These are phyloP conservation scores for Drosophila arizonae DNA, from an alignment of 1,140 invertebrate genomes.

Conservation along the genomic window DNA sequence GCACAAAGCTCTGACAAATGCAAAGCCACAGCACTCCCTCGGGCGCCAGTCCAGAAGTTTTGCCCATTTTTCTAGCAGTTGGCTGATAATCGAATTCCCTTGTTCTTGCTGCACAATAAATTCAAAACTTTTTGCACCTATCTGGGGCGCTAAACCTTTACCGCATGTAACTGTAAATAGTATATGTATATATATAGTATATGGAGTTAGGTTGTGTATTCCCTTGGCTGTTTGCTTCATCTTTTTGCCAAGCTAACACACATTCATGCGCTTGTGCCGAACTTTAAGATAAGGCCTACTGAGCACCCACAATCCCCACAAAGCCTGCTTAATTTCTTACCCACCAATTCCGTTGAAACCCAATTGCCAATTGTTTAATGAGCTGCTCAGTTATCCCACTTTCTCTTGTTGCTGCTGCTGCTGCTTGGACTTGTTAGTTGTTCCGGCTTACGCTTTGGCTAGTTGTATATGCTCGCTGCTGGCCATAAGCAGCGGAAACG, in stretches of 20 bases:
- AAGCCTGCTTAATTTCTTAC: conserved; percentile 61
- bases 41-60: conserved; percentile 2
- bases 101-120: conserved; percentile 57
- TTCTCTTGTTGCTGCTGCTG: conserved; percentile 28
- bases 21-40: not conserved
- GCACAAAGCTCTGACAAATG: not conserved
- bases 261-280: conserved; percentile 34
- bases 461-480: conserved; percentile 32
- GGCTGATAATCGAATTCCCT: conserved; percentile 53
- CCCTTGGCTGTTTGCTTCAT: conserved; percentile 20
- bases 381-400: conserved; percentile 49
- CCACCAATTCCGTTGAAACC: conserved; percentile 25
- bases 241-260: conserved; percentile 56
- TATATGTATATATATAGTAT: not conserved
- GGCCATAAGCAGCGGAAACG: conserved; percentile 69
- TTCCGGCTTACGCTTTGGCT: conserved; percentile 22
- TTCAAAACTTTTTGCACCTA: conserved; percentile 65
- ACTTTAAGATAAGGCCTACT: conserved; percentile 49
- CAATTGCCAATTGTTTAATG: conserved; percentile 76
- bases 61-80: conserved; percentile 31
- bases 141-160: conserved; percentile 26
- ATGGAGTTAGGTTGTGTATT: conserved; percentile 16
- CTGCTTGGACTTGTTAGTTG: conserved; percentile 45
- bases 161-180: conserved; percentile 18
- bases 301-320: conserved; percentile 15